These are phyloP conservation scores for Rallus crepitans DNA, from an alignment of 2,797 vertebrate species.

Conservation along the genomic window DNA sequence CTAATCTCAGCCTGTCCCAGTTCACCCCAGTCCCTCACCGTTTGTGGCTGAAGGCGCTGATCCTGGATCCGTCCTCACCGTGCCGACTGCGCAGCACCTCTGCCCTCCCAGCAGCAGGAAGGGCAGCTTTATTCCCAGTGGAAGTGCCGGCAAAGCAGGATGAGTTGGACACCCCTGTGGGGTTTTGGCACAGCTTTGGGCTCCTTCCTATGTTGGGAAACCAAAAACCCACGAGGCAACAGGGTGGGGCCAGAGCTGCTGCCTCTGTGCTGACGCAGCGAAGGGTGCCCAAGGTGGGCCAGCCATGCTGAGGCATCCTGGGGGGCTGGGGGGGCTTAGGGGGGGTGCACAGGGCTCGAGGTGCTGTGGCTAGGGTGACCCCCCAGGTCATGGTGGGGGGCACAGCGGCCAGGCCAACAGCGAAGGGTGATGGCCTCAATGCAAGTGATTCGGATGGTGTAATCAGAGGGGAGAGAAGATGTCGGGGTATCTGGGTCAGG, in stretches of 20 bases:
- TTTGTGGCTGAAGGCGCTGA: fast-evolving
- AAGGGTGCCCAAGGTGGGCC: fast-evolving
- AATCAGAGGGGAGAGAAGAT: slow-evolving; percentile 18
- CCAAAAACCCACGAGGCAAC: background rate
- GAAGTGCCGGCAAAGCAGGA: slow-evolving; percentile 45
- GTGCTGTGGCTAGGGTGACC: background rate
- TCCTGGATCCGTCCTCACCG: background rate
- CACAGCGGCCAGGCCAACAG: fast-evolving
- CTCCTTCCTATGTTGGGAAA: slow-evolving; percentile 54
- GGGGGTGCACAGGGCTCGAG: fast-evolving
- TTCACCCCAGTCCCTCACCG: background rate
- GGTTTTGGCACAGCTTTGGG: slow-evolving; percentile 1
- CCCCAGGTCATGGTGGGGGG: fast-evolving
- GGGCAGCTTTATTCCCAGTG: background rate
- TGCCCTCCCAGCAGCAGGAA: background rate
- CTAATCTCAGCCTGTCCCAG: background rate
- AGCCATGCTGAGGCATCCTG: fast-evolving
- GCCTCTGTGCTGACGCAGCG: fast-evolving
- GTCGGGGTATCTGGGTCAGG: background rate
- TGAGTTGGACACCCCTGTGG: slow-evolving; percentile 52
- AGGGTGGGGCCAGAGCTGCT: slow-evolving; percentile 18
- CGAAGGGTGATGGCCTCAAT: background rate
- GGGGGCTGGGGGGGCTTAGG: background rate
- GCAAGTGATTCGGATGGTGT: background rate
- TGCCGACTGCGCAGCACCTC: fast-evolving